Evolutionary conservation across 2,888 invertebrate genomes (phyloP), one percentile per base, ranked within the genome.

Genomic region (Apotomis turbidana): DNA sequence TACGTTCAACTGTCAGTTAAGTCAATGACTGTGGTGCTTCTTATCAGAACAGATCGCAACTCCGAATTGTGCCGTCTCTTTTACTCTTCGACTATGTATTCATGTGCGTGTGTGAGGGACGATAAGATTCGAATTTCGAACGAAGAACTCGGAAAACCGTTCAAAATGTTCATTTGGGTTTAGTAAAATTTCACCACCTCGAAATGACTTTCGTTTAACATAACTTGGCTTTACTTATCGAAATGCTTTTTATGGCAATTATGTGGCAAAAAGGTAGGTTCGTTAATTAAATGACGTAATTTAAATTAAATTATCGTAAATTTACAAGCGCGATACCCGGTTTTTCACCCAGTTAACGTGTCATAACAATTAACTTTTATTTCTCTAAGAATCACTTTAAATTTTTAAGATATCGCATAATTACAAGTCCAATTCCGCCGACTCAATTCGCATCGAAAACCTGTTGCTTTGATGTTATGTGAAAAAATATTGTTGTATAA

Each of bases 101-200:
- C 2, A 27, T 27, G 41, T 41, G 41, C 6, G 3, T 41, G 41
- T 41, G 41, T 6, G 41, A 41, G 41, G 6, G 41, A 6, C 41
- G 41, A 6, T 41, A 41, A 41, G 41, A 41, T 4, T 41, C 41
- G 41, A 41, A 41, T 6, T 41, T 6, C 41, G 41, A 6, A 41
- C 6, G 41, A 5, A 41, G 41, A 41, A 41, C 41, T 41, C 3
- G 41, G 41, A 41, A 41, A 6, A 41, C 44, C 55, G 15, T 57
- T 49, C 69, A 59, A 44, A 59, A 59, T 6, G 59, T 44, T 41
- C 59, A 57, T 62, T 70, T 41, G 46, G 46, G 55, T 70, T 62
- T 62, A 69, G 62, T 62, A 13, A 38, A 36, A 38, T 70, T 62
- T 70, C 69, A 61, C 62, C 69, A 70, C 69, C 57, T 62, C 46